phyloP scores from a whole-genome alignment of 2,888 invertebrate species.

The Chloromyia formosa region DNA sequence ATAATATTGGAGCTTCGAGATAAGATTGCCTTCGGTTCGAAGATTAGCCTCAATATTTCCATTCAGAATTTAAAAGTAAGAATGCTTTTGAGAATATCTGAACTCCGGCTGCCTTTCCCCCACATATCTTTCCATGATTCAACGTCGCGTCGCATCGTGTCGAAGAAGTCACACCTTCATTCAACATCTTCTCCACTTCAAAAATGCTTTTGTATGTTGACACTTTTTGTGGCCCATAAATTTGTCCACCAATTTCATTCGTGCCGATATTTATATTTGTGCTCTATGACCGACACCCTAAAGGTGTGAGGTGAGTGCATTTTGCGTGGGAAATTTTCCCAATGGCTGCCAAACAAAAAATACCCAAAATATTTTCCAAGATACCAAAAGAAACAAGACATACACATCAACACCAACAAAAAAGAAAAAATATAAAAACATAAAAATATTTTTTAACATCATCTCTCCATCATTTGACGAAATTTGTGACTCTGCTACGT shows the following conservation, averaged over 20 bases:
- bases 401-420: too few species aligned
- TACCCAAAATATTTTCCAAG: neutral
- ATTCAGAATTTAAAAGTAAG: too few species aligned
- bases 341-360: neutral
- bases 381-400: too few species aligned
- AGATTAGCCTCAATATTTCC: too few species aligned
- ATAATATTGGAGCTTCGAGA: too few species aligned
- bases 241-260: neutral
- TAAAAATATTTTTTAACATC: neutral
- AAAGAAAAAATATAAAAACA: neutral
- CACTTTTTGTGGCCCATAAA: slow-evolving; percentile 29
- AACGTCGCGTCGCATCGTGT: too few species aligned
- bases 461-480: neutral
- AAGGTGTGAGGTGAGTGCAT: neutral
- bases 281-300: neutral
- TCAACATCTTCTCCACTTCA: too few species aligned
- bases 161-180: too few species aligned
- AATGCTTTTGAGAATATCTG: too few species aligned
- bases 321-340: neutral
- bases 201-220: neutral
- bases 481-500: neutral
- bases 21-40: too few species aligned
- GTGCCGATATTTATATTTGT: slow-evolving; percentile 14
- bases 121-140: too few species aligned
- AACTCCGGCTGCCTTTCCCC: too few species aligned